These are phyloP conservation scores for Drosophila jambulina DNA, from an alignment of 1,140 invertebrate genomes.

Conservation along the genomic window DNA sequence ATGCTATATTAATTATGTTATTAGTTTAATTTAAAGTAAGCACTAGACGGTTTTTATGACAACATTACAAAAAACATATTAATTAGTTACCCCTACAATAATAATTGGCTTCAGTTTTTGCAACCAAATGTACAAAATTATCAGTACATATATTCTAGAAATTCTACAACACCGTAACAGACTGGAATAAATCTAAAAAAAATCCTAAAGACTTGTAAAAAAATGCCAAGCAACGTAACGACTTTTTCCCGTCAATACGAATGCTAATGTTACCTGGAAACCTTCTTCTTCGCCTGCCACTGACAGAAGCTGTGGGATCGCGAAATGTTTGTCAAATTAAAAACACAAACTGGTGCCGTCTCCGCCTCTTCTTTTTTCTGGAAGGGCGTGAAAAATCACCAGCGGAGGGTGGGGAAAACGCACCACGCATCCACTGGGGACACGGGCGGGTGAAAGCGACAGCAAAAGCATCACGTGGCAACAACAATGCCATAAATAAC, in stretches of 20 bases:
- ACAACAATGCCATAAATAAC: constrained; percentile 80
- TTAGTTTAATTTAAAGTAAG: neutral
- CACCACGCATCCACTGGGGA: constrained; percentile 63
- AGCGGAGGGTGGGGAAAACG: constrained; percentile 48
- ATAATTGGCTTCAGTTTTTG: neutral
- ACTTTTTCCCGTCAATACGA: neutral
- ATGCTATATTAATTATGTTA: too few relatives aligned
- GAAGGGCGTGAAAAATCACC: constrained; percentile 30
- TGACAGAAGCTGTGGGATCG: constrained; percentile 49
- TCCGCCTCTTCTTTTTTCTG: constrained; percentile 16
- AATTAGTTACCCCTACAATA: neutral
- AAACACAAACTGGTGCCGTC: constrained; percentile 59
- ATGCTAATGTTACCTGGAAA: neutral
- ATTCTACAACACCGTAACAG: neutral
- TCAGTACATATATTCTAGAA: neutral
- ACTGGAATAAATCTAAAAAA: neutral
- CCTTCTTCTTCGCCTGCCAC: constrained; percentile 33
- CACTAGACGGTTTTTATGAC: too few relatives aligned
- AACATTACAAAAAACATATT: neutral
- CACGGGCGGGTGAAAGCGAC: constrained; percentile 20
- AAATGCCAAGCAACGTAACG: neutral
- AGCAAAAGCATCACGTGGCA: constrained; percentile 56
- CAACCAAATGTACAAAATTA: neutral
- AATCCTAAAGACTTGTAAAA: neutral
- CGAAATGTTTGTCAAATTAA: constrained; percentile 53